Evolutionary conservation across 2,888 invertebrate genomes (phyloP), one percentile per base, ranked within the genome.

Genomic region (Synergus laeviventris): DNA sequence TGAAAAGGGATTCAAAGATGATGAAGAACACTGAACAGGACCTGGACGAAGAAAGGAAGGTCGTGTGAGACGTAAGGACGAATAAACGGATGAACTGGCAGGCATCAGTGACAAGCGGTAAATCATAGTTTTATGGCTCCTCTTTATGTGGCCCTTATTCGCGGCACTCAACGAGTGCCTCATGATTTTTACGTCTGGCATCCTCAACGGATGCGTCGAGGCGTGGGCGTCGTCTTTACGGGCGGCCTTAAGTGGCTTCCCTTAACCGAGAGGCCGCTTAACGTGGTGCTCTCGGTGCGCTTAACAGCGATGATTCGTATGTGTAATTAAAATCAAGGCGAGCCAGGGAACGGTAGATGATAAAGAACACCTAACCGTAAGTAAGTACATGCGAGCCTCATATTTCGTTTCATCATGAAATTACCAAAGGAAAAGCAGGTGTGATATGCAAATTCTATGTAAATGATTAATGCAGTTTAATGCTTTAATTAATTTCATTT

Each of bases 121-220:
- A 89, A 89, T 89, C 89, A 89, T 89, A 89, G 88, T 87, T 89
- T 89, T 89, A 89, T 86, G 89, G 84, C 84, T 83, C 12, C 85
- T 86, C 84, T 88, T 87, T 88, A 87, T 85, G 87, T 83, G 86
- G 81, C 82, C 83, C 83, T 83, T 56, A 38, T 39, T 54, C 56
- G 56, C 60, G 79, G 60, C 74, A 42, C 75, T 74, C 73, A 45
- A 76, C 74, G 75, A 77, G 77, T 56, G 21, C 54, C 62, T 54
- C 39, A 49, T 54, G 49, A 75, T 73, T 73, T 56, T 42, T 60
- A 42, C 73, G 76, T 74, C 74, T 76, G 59, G 74, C 11, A 21
- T 82, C 81, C 81, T 81, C 81, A 76, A 79, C 77, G 83, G 80
- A 82, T 45, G 31, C 31, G 18, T 73, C 21, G 16, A 54, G 62